These are phyloP conservation scores for Phodopus roborovskii DNA, from an alignment of 2,113 vertebrate genomes.

Conservation along the genomic window DNA sequence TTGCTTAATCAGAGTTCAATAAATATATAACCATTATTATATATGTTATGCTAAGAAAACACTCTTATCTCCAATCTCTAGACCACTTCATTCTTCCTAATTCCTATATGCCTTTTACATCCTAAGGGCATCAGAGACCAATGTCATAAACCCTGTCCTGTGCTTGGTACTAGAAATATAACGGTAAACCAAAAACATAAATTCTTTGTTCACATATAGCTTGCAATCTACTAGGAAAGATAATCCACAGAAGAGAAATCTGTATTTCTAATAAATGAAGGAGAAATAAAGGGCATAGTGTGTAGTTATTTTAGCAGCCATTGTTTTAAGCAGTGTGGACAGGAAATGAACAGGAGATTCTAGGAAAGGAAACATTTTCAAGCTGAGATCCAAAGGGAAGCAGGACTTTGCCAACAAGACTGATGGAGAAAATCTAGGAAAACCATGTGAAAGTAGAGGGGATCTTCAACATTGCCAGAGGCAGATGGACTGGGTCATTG, in stretches of 20 bases:
- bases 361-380: background rate
- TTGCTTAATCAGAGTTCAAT: conserved; percentile 27
- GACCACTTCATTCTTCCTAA: background rate
- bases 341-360: background rate
- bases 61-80: background rate
- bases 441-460: background rate
- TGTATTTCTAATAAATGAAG: conserved; percentile 16
- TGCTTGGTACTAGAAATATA: background rate
- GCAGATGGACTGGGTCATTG: background rate
- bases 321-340: background rate
- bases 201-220: background rate
- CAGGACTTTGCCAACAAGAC: background rate
- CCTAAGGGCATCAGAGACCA: background rate
- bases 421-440: background rate
- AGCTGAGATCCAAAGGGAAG: background rate
- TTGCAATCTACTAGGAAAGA: background rate
- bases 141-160: background rate
- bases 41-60: background rate
- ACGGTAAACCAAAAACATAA: background rate
- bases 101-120: background rate
- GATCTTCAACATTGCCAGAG: background rate
- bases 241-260: background rate
- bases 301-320: background rate
- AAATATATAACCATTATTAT: background rate
- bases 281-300: background rate